Evolutionary conservation across 2,113 vertebrate species (phyloP).

Genomic region (Rhadina sibilatrix): DNA sequence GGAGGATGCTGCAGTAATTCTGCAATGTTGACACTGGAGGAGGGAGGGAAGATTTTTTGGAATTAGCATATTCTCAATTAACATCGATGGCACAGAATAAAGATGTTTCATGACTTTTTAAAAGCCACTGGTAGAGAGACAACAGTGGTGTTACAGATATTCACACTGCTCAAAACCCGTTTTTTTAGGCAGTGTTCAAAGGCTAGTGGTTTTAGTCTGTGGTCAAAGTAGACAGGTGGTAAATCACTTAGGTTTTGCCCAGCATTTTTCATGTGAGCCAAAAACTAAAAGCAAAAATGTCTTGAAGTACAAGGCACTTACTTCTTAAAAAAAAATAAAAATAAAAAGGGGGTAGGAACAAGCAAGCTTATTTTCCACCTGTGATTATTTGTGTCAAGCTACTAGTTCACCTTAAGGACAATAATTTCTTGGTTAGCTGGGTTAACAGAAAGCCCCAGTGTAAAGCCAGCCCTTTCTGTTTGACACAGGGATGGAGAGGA

Average conservation of each 20-base stretch:
- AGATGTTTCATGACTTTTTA: not conserved
- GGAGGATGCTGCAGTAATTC: not conserved
- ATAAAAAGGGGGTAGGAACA: not conserved
- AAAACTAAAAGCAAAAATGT: not conserved
- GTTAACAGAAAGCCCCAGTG: not conserved
- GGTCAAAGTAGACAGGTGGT: not conserved
- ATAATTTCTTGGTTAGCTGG: not conserved
- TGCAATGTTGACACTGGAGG: not conserved
- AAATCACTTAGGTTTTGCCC: not conserved
- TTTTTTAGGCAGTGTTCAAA: not conserved
- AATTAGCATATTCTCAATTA: not conserved
- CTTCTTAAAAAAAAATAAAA: not conserved
- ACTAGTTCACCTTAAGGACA: not conserved
- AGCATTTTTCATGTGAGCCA: not conserved
- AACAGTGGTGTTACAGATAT: not conserved
- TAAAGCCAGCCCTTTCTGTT: not conserved
- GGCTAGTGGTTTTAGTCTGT: not conserved
- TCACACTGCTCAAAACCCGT: not conserved
- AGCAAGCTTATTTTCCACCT: not conserved
- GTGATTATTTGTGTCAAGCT: not conserved
- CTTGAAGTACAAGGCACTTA: not conserved
- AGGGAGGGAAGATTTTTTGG: not conserved
- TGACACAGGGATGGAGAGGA: not conserved
- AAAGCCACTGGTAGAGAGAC: not conserved
- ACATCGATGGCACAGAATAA: not conserved